Conservation (phyloP, 53 echinoderm and acorn worm genomes). For the Patiria pectinifera region DNA sequence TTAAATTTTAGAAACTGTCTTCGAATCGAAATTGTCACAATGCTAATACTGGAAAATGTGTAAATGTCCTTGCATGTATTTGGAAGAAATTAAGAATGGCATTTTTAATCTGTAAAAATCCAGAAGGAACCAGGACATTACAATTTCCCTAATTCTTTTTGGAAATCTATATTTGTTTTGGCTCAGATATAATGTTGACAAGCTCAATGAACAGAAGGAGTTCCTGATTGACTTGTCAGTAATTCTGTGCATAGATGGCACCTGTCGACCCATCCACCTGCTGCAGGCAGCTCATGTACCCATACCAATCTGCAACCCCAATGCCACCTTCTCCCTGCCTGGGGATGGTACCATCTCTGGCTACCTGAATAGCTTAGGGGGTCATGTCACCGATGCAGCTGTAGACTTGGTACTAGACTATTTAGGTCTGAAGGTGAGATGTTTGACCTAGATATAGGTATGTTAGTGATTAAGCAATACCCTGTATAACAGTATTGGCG, state of each 20-base stretch:
- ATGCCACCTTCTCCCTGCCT: constrained; percentile 45
- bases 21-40: too few relatives aligned
- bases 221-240: constrained; percentile 44
- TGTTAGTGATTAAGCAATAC: too few relatives aligned
- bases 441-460: too few relatives aligned
- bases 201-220: constrained; percentile 19
- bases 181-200: constrained; percentile 30
- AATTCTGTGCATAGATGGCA: constrained; percentile 41
- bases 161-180: not conserved
- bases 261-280: constrained; percentile 31
- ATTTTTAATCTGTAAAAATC: too few relatives aligned
- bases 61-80: too few relatives aligned
- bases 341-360: constrained; percentile 51
- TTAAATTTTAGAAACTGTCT: too few relatives aligned
- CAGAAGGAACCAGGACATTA: too few relatives aligned
- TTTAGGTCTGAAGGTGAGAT: constrained; percentile 22
- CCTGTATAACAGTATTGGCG: too few relatives aligned
- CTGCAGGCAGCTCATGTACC: constrained; percentile 41
- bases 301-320: constrained; percentile 52
- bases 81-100: too few relatives aligned
- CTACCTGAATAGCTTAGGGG: constrained; percentile 18
- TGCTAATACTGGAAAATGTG: too few relatives aligned
- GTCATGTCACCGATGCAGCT: constrained; percentile 20
- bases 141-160: not conserved
- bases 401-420: constrained; percentile 49